A percentile compares a stretch with the other conserved stretches of the same genome.
These are phyloP conservation scores for Ceriagrion tenellum DNA, from an alignment of 2,888 invertebrate species.

Conservation along the genomic window DNA sequence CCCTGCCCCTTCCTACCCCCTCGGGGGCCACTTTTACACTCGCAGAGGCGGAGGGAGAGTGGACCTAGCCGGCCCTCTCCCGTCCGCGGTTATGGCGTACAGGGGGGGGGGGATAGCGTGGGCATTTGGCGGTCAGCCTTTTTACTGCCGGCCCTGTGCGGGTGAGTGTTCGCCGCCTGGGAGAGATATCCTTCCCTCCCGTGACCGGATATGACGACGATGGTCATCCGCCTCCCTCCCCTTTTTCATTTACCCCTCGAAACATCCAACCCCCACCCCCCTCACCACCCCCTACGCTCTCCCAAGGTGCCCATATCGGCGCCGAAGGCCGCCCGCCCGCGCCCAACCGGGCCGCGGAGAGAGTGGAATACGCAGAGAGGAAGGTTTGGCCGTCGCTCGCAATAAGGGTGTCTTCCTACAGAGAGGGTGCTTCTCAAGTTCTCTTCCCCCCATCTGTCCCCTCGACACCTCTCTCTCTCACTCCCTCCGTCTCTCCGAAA, in stretches of 20 bases:
- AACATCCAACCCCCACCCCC: not conserved
- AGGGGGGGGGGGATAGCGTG: not conserved
- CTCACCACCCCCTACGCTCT: not conserved
- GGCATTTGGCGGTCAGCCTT: not conserved
- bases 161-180: not conserved
- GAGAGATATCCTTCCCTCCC: not conserved
- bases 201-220: not conserved
- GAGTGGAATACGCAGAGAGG: not conserved
- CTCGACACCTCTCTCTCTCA: not conserved
- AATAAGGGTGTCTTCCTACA: too few species aligned
- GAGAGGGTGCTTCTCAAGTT: not conserved
- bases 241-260: not conserved
- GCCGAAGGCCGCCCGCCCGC: too few species aligned
- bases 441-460: not conserved
- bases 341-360: not conserved
- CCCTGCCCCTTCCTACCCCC: not conserved
- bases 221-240: not conserved
- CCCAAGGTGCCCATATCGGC: slow-evolving; percentile 7
- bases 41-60: not conserved
- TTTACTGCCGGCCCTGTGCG: not conserved
- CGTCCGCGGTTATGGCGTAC: not conserved
- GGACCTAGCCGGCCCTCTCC: not conserved
- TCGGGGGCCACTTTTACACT: not conserved
- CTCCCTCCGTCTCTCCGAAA: too few species aligned
- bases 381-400: not conserved